These are phyloP conservation scores for Lophotis ruficrista DNA, from an alignment of 2,113 vertebrate species.

Conservation along the genomic window DNA sequence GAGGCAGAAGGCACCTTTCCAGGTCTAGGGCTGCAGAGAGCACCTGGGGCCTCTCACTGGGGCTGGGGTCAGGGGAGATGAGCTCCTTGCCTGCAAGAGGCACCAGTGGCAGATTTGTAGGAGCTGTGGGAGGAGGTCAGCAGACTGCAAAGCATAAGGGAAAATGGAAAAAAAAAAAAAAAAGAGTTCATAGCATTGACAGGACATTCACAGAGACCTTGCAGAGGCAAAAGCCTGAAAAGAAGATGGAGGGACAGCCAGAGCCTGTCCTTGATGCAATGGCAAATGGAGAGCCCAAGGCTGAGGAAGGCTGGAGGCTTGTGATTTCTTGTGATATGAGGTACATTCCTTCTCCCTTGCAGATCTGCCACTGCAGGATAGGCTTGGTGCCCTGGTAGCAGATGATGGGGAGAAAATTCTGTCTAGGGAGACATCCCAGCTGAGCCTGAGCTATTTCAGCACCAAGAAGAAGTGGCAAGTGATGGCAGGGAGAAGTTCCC, in stretches of 20 bases:
- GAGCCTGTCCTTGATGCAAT: neutral
- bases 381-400: neutral
- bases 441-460: neutral
- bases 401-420: neutral
- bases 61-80: neutral
- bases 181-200: neutral
- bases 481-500: neutral
- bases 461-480: neutral
- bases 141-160: neutral
- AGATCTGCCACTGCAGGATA: neutral
- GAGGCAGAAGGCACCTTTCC: neutral
- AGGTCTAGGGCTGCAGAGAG: neutral
- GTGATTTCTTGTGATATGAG: neutral
- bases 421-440: neutral
- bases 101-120: neutral
- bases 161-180: neutral
- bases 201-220: neutral
- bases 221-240: neutral
- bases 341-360: neutral
- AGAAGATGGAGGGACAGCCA: neutral
- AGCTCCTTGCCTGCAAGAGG: neutral
- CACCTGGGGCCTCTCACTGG: accelerated
- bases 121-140: neutral
- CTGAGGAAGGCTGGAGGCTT: neutral
- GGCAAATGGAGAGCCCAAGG: neutral